Evolutionary conservation across 64 coral and sea anemone genomes (phyloP), one percentile per base, ranked within the genome.

Genomic region (Orbicella faveolata): DNA sequence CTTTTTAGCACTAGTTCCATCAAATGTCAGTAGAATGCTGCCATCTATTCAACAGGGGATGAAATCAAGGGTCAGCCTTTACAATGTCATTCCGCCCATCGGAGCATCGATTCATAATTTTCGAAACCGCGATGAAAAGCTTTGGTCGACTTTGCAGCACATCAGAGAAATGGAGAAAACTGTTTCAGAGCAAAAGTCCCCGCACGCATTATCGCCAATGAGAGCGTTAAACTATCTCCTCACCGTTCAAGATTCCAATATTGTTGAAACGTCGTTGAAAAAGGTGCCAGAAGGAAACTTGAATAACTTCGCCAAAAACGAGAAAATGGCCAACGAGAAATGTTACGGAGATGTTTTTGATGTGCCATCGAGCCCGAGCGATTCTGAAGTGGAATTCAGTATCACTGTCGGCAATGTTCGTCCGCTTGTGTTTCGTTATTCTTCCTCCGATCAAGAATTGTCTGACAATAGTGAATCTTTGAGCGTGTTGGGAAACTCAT

Each of bases 311-410:
- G 41, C 65, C n/a, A 19, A 20, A n/a, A 33, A 36, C 16, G 53
- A 80, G 14, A 30, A 62, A 34, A 15, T n/a, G 25, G 16, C 36
- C 1, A 16, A 61, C 52, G 78, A 34, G 78, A 80, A 62, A 53
- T 15, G n/a, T 0, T 19, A 6, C 10, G 36, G 23, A 53, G 53
- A 53, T 34, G 0, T 80, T 61, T 62, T n/a, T 6, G 6, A 61
- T 3, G 54, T 1, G 61, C 78, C n/a, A 62, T 62, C 48, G 12
- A 80, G 53, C 55, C 53, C 55, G 55, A 62, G 78, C 48, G 78
- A 80, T 80, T 61, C 78, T 62, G 54, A 80, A 62, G 48, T 80
- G 78, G 77, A 79, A 15, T 79, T 79, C 9, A 79, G 77, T 26
- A 52, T 79, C 13, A 23, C 44, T 7, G 55, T 15, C 25, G 78